phyloP scores from a whole-genome alignment of 2,797 vertebrate genomes.

The Apogon hyalosoma region DNA sequence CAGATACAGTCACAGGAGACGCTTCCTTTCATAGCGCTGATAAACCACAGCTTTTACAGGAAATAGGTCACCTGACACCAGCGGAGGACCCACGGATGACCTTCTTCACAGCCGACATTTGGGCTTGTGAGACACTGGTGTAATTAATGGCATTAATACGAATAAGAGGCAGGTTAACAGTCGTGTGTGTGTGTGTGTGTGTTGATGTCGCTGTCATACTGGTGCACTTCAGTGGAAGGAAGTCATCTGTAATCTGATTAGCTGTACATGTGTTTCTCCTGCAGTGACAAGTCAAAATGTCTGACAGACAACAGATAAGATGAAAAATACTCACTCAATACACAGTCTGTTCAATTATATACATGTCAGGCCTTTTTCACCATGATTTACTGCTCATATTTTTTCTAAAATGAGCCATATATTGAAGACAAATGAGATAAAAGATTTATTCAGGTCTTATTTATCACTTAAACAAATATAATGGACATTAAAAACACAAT shows the following conservation, averaged over 20 bases:
- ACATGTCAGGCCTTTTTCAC: not conserved
- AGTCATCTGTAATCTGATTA: constrained; percentile 36
- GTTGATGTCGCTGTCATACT: constrained; percentile 10
- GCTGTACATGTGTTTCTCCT: constrained; percentile 30
- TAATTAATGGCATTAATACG: constrained; percentile 33
- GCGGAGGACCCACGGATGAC: constrained; percentile 12
- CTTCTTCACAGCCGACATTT: constrained; percentile 36
- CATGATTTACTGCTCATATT: not conserved
- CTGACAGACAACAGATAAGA: not conserved
- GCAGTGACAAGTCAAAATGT: constrained; percentile 31
- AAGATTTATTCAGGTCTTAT: too few species aligned
- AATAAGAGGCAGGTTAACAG: constrained; percentile 35
- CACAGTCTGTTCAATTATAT: not conserved
- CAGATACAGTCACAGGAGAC: constrained; percentile 14
- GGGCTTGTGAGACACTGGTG: constrained; percentile 43
- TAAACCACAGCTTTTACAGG: constrained; percentile 41
- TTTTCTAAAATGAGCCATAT: too few species aligned
- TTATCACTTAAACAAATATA: too few species aligned
- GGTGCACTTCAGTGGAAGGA: constrained; percentile 22
- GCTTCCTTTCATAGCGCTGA: constrained; percentile 37
- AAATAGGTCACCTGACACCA: constrained; percentile 26
- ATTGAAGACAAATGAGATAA: too few species aligned
- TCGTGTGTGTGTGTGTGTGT: constrained; percentile 8
- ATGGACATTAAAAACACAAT: too few species aligned
- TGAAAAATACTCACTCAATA: not conserved